Conservation (phyloP, 2,797 vertebrate genomes). For the Enteromius unitaeniatus region DNA sequence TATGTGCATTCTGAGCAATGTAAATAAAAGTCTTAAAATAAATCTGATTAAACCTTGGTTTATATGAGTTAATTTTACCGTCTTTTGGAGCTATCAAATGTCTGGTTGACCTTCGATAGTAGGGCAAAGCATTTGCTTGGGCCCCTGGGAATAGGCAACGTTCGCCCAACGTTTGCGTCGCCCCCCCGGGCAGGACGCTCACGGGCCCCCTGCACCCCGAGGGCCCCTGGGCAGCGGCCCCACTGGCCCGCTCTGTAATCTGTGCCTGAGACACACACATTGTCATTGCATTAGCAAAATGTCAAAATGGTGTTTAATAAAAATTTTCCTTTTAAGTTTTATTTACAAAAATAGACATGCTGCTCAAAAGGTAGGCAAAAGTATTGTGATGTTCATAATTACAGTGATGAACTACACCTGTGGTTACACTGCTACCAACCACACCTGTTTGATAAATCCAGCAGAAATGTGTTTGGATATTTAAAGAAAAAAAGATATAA, state of each 20-base stretch:
- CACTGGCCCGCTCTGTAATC: no score
- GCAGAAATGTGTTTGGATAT: background rate
- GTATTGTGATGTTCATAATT: background rate
- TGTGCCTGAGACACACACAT: no score
- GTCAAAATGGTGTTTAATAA: background rate
- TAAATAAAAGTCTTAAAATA: background rate
- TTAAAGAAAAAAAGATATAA: background rate
- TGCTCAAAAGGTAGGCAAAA: background rate
- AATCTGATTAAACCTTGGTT: background rate
- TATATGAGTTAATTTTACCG: no score
- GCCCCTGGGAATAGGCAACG: no score
- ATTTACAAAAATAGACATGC: background rate
- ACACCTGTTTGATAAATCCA: background rate
- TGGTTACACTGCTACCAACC: background rate
- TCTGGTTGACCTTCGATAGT: background rate
- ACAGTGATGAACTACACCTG: background rate
- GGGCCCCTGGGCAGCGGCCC: no score
- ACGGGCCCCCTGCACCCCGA: no score
- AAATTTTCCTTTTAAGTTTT: background rate
- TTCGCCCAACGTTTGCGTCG: no score
- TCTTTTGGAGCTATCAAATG: background rate
- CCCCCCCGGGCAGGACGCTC: no score
- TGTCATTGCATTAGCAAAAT: background rate
- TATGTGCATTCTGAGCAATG: background rate
- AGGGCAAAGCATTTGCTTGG: no score